Evolutionary conservation across 1,140 invertebrate genomes (phyloP).

Genomic region (Lamellibrachia luymesi): DNA sequence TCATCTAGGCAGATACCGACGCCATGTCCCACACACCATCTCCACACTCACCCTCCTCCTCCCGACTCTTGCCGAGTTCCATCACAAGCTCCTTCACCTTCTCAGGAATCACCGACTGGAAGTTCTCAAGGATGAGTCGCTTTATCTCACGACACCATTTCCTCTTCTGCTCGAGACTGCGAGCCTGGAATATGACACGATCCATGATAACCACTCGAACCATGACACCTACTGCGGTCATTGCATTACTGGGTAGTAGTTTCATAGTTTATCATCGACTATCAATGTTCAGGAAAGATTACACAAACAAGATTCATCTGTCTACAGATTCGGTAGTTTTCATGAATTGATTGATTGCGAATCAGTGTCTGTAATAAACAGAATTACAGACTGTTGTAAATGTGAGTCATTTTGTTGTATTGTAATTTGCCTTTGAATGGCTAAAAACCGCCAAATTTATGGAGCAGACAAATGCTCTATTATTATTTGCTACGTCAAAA

Average conservation of each 20-base stretch:
- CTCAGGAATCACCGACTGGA: conserved; percentile 86
- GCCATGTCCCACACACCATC: too few species aligned
- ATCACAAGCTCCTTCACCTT: conserved; percentile 90
- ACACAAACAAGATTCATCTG: not conserved
- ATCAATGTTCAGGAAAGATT: too few species aligned
- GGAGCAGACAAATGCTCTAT: too few species aligned
- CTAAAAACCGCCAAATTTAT: too few species aligned
- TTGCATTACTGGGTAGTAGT: too few species aligned
- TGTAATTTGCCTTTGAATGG: too few species aligned
- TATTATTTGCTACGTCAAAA: too few species aligned
- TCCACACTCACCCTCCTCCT: conserved; percentile 34
- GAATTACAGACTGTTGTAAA: not conserved
- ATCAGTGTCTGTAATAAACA: not conserved
- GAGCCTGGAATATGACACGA: conserved; percentile 62
- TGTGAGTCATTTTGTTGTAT: not conserved
- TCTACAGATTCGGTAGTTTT: not conserved
- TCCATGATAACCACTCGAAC: not conserved
- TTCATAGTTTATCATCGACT: too few species aligned
- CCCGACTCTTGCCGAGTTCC: conserved; percentile 74
- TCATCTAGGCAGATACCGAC: too few species aligned
- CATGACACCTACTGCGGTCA: too few species aligned
- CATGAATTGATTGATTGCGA: not conserved
- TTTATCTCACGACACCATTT: conserved; percentile 91
- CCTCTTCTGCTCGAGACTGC: conserved; percentile 78
- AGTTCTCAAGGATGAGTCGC: conserved; percentile 91